Base-by-base conservation (phyloP, 2,113 vertebrate genomes). In the Theropithecus gelada region DNA sequence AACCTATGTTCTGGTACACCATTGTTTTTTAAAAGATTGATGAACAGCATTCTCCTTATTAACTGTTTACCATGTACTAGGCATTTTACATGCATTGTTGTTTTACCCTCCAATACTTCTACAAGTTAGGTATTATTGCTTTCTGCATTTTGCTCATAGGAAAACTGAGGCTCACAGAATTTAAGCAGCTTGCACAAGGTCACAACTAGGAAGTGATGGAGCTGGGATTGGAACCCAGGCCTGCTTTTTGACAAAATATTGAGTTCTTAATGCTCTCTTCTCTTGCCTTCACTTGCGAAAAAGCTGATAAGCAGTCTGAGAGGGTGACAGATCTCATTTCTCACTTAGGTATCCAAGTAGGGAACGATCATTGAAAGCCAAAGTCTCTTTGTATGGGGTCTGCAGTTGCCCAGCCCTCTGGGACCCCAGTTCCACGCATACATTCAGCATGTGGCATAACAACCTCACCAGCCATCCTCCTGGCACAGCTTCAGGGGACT, bases 141-240 rank as follows among this genome's bases (percentile, higher is more conserved):
- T 45, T 83, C 64, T 85, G 23, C 8, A 48, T 72, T 79, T 94
- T 79, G n/a, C 73, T 89, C 79, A 72, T 91, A 61, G 66, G 68
- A 87, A 88, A 76, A 72, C 23, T 3, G 3, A 35, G 38, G 14
- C 43, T 68, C 57, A 16, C 2, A 64, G 55, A 55, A 68, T 18
- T 23, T 38, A 55, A 70, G 72, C 1, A 35, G 12, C 50, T 84
- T 50, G 13, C 2, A 8, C 9, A 13, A 55, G 30, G 25, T 17
- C 57, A n/a, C 5, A 13, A 38, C 32, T 50, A 66, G 27, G 52
- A 72, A 45, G 59, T 25, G 57, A 3, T 17, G 18, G 72, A 81
- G 10, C 6, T 40, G 52, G 50, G 64, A 57, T 52, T 88, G 18
- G 61, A 90, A 84, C 43, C 70, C 43, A 17, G 35, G 14, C 45